These are phyloP conservation scores for Olivierus martensii DNA, from an alignment of 1,140 invertebrate species.

Conservation along the genomic window DNA sequence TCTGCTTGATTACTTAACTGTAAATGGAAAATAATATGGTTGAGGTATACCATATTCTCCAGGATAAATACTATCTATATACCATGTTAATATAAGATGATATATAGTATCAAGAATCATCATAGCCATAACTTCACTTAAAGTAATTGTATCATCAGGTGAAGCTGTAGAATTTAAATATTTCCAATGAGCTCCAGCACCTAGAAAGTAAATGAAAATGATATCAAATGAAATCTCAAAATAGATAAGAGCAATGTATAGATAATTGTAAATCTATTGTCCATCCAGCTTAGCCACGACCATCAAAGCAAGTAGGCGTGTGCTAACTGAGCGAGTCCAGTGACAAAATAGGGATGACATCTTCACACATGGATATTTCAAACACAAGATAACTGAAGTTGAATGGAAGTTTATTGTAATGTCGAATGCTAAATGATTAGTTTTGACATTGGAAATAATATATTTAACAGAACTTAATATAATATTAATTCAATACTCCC, in stretches of 20 bases:
- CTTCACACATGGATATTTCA: no score
- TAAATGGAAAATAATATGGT: constrained; percentile 33
- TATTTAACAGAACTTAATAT: no score
- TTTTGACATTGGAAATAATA: no score
- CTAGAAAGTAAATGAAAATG: constrained; percentile 18
- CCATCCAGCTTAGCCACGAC: no score
- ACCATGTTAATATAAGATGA: constrained; percentile 39
- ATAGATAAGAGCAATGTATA: background rate
- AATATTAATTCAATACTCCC: no score
- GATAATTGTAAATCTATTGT: background rate
- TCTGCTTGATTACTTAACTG: constrained; percentile 2
- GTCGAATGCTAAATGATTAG: no score
- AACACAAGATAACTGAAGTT: no score
- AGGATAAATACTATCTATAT: constrained; percentile 46
- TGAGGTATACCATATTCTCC: constrained; percentile 42
- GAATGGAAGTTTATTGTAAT: no score
- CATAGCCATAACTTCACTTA: constrained; percentile 43
- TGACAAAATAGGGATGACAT: no score
- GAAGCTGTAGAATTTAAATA: constrained; percentile 49
- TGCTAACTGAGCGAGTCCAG: no score
- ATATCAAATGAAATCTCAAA: background rate
- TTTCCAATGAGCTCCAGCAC: constrained; percentile 53
- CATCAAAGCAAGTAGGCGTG: no score
- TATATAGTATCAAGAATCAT: constrained; percentile 37
- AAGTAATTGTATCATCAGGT: constrained; percentile 51